Conservation (phyloP, 2,113 vertebrate species). For the Capreolus pygargus region DNA sequence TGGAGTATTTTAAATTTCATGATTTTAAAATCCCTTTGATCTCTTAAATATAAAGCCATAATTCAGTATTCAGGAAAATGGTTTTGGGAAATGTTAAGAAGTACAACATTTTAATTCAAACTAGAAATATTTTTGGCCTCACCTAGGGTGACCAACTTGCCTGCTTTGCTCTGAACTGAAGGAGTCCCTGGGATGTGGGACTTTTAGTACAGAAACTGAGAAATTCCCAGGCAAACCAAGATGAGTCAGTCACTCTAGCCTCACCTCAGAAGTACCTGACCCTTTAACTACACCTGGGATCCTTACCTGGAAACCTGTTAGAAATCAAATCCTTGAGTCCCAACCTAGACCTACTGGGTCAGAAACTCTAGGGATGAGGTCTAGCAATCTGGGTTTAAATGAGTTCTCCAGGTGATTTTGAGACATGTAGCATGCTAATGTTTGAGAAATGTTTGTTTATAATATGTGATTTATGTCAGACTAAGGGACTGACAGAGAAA, state of each 20-base stretch:
- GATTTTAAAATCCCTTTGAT: not conserved
- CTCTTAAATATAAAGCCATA: not conserved
- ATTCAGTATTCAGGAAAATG: not conserved
- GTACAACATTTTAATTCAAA: not conserved
- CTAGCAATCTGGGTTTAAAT: not conserved
- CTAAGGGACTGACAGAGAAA: not conserved
- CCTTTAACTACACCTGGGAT: not conserved
- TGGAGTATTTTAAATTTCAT: not conserved
- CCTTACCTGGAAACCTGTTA: not conserved
- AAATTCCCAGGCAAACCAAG: not conserved
- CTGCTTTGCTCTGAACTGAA: not conserved
- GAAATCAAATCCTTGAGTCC: not conserved
- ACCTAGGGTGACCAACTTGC: not conserved
- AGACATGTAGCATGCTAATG: not conserved
- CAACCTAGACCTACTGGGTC: not conserved
- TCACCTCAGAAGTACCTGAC: not conserved
- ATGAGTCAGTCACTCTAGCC: not conserved
- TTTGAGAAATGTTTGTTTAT: not conserved
- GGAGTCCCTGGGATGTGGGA: not conserved
- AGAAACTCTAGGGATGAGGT: not conserved
- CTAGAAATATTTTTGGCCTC: not conserved
- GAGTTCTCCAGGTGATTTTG: not conserved
- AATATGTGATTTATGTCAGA: not conserved
- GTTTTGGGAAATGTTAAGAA: slow-evolving; percentile 13
- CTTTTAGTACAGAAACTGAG: not conserved